Evolutionary conservation across 2,113 vertebrate species (phyloP).

Genomic region (Mystacornis crossleyi): DNA sequence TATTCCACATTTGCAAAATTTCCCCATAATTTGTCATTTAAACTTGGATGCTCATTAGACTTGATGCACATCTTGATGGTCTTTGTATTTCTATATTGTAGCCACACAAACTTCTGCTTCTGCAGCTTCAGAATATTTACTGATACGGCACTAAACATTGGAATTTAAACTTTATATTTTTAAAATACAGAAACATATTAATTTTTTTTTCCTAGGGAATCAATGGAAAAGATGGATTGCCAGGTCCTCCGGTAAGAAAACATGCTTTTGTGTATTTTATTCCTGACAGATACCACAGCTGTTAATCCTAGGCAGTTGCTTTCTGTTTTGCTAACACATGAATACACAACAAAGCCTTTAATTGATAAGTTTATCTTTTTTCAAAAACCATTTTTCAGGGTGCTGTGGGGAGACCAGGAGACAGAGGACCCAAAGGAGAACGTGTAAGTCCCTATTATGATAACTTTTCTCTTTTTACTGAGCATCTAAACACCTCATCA

Average conservation of each 20-base stretch:
- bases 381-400: constrained; percentile 78
- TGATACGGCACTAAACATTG: background rate
- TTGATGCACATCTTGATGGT: background rate
- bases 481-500: background rate
- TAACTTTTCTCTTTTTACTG: background rate
- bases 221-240: constrained; percentile 81
- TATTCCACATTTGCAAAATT: background rate
- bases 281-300: background rate
- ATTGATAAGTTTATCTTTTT: background rate
- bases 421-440: constrained; percentile 97
- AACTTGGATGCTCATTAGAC: background rate
- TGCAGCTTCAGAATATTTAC: background rate
- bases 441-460: constrained; percentile 79
- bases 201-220: constrained; percentile 64
- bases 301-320: background rate
- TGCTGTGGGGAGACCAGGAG: constrained; percentile 84
- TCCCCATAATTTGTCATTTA: background rate
- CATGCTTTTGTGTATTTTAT: background rate
- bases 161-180: background rate
- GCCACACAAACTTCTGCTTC: background rate
- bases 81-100: background rate
- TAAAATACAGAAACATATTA: background rate
- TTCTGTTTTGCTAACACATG: background rate
- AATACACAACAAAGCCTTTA: background rate
- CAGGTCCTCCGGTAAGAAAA: constrained; percentile 79